Conservation (phyloP, 2,888 invertebrate genomes). For the Drosophila dives region DNA sequence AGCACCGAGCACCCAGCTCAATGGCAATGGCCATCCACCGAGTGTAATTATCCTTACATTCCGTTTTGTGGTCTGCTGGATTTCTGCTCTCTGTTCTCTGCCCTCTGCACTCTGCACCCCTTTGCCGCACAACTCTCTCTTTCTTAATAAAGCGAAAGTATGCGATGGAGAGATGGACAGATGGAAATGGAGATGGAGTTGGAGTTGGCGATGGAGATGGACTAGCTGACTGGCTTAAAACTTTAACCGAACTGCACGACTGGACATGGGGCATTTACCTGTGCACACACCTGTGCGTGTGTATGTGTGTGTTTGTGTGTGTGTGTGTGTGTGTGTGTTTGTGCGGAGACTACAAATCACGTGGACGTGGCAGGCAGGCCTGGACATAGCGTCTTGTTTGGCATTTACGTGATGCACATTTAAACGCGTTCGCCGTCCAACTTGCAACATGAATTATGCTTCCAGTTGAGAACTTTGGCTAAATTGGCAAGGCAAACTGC, state of each 20-base stretch:
- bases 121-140: slow-evolving; percentile 1
- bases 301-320: not conserved
- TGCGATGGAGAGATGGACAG: slow-evolving; percentile 13
- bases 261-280: slow-evolving; percentile 56
- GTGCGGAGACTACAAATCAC: slow-evolving; percentile 68
- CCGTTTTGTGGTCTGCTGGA: slow-evolving; percentile 56
- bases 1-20: not conserved
- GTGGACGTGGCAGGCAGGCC: slow-evolving; percentile 48
- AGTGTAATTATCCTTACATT: slow-evolving; percentile 68
- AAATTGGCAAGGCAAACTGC: slow-evolving; percentile 69
- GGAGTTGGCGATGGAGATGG: slow-evolving; percentile 6
- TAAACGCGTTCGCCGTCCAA: slow-evolving; percentile 56
- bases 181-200: slow-evolving; percentile 7
- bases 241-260: slow-evolving; percentile 41
- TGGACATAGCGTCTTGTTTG: slow-evolving; percentile 68
- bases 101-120: not conserved
- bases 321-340: slow-evolving; percentile 11
- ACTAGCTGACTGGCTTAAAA: slow-evolving; percentile 35
- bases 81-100: slow-evolving; percentile 16
- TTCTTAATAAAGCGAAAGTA: slow-evolving; percentile 59
- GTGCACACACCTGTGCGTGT: slow-evolving; percentile 16
- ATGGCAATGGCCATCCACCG: slow-evolving; percentile 23
- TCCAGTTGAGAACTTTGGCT: slow-evolving; percentile 66
- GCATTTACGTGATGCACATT: slow-evolving; percentile 78
- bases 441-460: slow-evolving; percentile 74